Percentiles rank a stretch among this genome's conserved stretches.
Conservation (phyloP, 2,113 vertebrate species). For the Eptesicus fuscus region DNA sequence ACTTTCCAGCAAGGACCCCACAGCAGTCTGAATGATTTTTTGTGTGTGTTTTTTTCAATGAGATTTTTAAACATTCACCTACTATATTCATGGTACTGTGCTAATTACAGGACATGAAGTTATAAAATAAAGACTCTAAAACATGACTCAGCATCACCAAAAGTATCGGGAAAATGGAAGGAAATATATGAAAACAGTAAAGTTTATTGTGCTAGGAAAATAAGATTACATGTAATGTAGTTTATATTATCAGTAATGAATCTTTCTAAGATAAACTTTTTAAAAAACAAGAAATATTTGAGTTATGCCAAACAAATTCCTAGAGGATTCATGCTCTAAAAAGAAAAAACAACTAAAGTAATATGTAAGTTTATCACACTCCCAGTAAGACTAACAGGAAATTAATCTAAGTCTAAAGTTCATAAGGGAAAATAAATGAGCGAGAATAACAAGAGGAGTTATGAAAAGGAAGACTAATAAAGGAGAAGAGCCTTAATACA, state of each 20-base stretch:
- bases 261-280: neutral
- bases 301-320: neutral
- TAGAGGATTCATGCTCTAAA: neutral
- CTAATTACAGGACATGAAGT: neutral
- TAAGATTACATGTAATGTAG: neutral
- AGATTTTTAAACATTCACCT: neutral
- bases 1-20: neutral
- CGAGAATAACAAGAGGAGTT: constrained; percentile 3
- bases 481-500: neutral
- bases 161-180: neutral
- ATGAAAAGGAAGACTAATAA: neutral
- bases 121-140: neutral
- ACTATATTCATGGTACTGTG: neutral
- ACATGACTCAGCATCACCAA: neutral
- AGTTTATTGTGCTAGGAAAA: neutral
- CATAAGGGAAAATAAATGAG: neutral
- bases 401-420: neutral
- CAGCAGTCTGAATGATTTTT: neutral
- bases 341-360: neutral
- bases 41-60: neutral
- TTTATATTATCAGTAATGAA: neutral
- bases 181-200: neutral
- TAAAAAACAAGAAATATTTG: neutral
- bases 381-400: neutral
- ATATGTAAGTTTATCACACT: neutral